A percentile compares a stretch with the other conserved stretches of the same genome.
These are phyloP conservation scores for Subacronicta megacephala DNA, from an alignment of 2,888 invertebrate species.

Conservation along the genomic window DNA sequence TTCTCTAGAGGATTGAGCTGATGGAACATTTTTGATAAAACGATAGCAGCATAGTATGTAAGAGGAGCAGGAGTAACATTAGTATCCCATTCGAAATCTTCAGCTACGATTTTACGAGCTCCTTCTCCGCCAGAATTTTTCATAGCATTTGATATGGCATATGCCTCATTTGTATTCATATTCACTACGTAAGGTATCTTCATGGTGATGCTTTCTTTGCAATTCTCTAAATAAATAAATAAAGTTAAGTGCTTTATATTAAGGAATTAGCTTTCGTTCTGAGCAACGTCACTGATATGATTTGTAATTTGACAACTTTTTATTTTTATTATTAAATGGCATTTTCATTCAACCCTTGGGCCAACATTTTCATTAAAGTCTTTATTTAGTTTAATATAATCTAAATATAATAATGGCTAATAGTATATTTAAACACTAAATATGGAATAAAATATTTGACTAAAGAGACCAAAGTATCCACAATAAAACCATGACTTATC, in stretches of 20 bases:
- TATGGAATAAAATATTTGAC: no score
- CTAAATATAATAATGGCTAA: no score
- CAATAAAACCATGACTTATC: background rate
- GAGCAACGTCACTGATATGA: constrained; percentile 18
- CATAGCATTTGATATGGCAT: constrained; percentile 71
- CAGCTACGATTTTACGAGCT: constrained; percentile 75
- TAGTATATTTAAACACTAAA: no score
- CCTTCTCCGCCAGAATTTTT: constrained; percentile 67
- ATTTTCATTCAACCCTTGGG: no score
- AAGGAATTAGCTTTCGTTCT: background rate
- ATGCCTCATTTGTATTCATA: constrained; percentile 72
- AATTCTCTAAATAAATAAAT: background rate
- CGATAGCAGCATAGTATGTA: constrained; percentile 72
- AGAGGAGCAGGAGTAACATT: constrained; percentile 80
- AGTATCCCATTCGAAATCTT: constrained; percentile 85
- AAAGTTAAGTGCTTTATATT: background rate
- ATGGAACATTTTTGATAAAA: constrained; percentile 80
- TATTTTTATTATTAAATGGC: background rate
- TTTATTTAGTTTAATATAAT: no score
- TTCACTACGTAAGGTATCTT: constrained; percentile 83
- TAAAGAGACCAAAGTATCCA: background rate
- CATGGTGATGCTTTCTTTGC: constrained; percentile 64
- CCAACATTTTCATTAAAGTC: no score
- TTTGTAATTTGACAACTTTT: constrained; percentile 18
- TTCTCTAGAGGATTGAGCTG: constrained; percentile 86